These are phyloP conservation scores for Machimus rusticus DNA, from an alignment of 2,888 invertebrate species.

Conservation along the genomic window DNA sequence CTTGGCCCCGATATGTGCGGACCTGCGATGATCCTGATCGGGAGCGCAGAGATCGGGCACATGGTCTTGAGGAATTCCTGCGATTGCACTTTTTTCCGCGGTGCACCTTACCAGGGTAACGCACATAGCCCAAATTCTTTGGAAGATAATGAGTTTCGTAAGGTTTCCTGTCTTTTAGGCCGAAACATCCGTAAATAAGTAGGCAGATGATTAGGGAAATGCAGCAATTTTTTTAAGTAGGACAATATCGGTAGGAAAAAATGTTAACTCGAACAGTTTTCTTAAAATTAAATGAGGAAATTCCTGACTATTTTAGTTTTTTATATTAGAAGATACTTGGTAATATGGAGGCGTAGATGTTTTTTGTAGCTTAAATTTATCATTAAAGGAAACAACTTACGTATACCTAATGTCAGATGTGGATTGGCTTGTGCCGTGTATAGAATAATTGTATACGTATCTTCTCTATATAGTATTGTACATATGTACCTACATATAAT, in stretches of 20 bases:
- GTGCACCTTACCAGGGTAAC: neutral
- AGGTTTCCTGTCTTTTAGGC: neutral
- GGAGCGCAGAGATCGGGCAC: neutral
- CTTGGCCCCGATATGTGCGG: conserved; percentile 1
- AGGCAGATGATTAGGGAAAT: neutral
- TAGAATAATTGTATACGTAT: too few species aligned
- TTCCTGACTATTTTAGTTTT: neutral
- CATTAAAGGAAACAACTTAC: neutral
- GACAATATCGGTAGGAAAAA: neutral
- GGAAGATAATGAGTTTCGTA: neutral
- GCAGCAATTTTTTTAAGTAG: neutral
- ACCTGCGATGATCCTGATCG: conserved; percentile 14
- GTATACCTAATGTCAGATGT: neutral
- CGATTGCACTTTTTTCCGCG: neutral
- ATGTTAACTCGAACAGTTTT: neutral
- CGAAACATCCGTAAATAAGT: neutral
- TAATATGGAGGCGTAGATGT: neutral
- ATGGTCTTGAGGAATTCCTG: neutral
- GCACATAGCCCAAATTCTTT: neutral
- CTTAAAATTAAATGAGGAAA: neutral
- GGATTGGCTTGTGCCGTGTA: neutral
- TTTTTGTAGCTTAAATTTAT: neutral
- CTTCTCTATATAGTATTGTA: too few species aligned
- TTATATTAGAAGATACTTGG: neutral
- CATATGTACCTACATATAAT: too few species aligned